Percentiles rank a stretch among this genome's conserved stretches.
These are phyloP conservation scores for Poeciliopsis occidentalis DNA, from an alignment of 2,113 vertebrate genomes.

Conservation along the genomic window DNA sequence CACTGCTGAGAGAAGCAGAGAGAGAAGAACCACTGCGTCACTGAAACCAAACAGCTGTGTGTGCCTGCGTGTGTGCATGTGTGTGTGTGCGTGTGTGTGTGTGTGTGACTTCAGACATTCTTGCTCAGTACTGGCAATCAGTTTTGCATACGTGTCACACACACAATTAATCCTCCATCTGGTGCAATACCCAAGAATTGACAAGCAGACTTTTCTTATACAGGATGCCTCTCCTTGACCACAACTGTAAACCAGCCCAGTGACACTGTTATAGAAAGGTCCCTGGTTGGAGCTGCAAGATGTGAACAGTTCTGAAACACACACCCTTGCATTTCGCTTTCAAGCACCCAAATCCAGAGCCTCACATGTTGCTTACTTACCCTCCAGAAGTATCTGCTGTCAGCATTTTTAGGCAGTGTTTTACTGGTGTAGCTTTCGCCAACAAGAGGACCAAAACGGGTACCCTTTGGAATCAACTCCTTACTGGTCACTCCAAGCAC, in stretches of 20 bases:
- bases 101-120: slow-evolving; percentile 42
- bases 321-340: slow-evolving; percentile 4
- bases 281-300: slow-evolving; percentile 55
- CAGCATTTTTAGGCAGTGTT: slow-evolving; percentile 86
- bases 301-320: slow-evolving; percentile 46
- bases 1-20: slow-evolving; percentile 57
- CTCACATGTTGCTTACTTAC: slow-evolving; percentile 78
- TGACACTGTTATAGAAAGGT: slow-evolving; percentile 8
- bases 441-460: slow-evolving; percentile 91
- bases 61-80: slow-evolving; percentile 24
- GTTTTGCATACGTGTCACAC: background rate
- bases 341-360: slow-evolving; percentile 14
- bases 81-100: background rate
- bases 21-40: slow-evolving; percentile 67
- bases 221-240: slow-evolving; percentile 57
- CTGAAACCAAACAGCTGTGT: slow-evolving; percentile 76
- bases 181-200: background rate
- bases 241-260: slow-evolving; percentile 44
- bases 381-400: slow-evolving; percentile 96
- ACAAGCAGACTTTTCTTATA: slow-evolving; percentile 34
- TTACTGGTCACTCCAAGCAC: slow-evolving; percentile 90
- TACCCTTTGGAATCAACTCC: slow-evolving; percentile 94
- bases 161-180: background rate
- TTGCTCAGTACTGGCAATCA: slow-evolving; percentile 3
- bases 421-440: slow-evolving; percentile 90